These are phyloP conservation scores for Pseudochirops cupreus DNA, from an alignment of 2,797 vertebrate species.

Conservation along the genomic window DNA sequence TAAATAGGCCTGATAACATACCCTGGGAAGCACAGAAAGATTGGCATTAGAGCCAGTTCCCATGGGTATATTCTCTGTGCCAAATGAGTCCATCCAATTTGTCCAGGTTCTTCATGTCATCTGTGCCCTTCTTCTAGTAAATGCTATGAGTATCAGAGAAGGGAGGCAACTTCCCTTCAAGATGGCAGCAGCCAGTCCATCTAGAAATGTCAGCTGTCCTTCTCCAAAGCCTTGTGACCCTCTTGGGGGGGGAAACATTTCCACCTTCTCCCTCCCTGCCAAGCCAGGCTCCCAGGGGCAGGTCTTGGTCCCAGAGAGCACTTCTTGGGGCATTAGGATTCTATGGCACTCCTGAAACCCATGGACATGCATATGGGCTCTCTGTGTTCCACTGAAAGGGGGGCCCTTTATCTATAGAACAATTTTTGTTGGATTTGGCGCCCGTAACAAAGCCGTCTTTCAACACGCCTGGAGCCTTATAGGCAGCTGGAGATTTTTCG, in stretches of 20 bases:
- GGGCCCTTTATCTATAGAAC: constrained; percentile 59
- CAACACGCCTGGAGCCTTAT: constrained; percentile 55
- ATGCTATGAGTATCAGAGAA: neutral
- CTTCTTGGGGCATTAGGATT: neutral
- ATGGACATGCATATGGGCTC: neutral
- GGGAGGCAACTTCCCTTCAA: fast-evolving
- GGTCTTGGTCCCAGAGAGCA: neutral
- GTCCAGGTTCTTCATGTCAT: neutral
- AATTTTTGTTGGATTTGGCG: constrained; percentile 67
- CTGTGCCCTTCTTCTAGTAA: neutral
- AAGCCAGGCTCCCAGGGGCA: neutral
- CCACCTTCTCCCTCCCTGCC: neutral
- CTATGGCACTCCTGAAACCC: neutral
- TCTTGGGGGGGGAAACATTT: neutral
- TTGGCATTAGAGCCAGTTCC: neutral
- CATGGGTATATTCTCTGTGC: neutral
- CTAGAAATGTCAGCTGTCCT: neutral
- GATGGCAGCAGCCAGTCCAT: neutral
- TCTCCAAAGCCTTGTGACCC: neutral
- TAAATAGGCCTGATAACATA: neutral
- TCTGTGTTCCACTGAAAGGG: constrained; percentile 50
- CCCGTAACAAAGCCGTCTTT: constrained; percentile 76
- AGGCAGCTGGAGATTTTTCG: constrained; percentile 71
- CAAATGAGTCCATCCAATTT: neutral
- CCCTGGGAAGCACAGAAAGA: neutral